Evolutionary conservation across 2,113 vertebrate genomes (phyloP), one percentile per base, ranked within the genome.

Genomic region (Malurus cyaneus): DNA sequence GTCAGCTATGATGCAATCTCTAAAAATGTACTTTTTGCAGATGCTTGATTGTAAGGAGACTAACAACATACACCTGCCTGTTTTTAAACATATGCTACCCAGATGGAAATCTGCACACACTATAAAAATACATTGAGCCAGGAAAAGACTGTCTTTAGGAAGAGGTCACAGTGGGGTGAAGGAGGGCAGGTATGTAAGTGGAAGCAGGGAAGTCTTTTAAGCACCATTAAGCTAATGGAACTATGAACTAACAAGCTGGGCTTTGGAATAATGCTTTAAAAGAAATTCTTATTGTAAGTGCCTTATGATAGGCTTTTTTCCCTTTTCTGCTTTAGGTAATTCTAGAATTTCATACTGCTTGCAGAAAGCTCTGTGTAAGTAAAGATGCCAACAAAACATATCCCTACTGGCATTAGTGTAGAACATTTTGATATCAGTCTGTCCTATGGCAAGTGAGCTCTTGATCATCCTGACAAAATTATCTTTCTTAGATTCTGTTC

Each of bases 41-140:
- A 95, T 96, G 80, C 78, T 36, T 52, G 34, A 82, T 73, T 93
- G 83, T 70, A 80, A 91, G 74, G 81, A 91, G 81, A 65, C 78
- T 96, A 96, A 96, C 85, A 92, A 83, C 72, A 64, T 80, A 92
- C 94, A 97, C 95, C 95, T 97, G 95, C 70, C 71, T 88, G 11
- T n/a, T 94, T 91, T 86, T 64, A 90, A 90, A 95, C 95, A 95
- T 95, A 34, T 83, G 93, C 90, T 96, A 60, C 41, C 79, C 95
- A 97, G 92, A 94, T 96, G 93, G 95, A 93, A 93, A 88, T 80
- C 34, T 95, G 92, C 82, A 94, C 71, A 89, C 64, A 9, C 56
- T 88, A 49, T 88, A 93, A 94, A 96, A 92, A 93, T 71, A 88
- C 6, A 5, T 4, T 90, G 92, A 95, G 92, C 76, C 79, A 92